Conservation (phyloP, 1,140 invertebrate species). For the Hyposmocoma kahamanoa region DNA sequence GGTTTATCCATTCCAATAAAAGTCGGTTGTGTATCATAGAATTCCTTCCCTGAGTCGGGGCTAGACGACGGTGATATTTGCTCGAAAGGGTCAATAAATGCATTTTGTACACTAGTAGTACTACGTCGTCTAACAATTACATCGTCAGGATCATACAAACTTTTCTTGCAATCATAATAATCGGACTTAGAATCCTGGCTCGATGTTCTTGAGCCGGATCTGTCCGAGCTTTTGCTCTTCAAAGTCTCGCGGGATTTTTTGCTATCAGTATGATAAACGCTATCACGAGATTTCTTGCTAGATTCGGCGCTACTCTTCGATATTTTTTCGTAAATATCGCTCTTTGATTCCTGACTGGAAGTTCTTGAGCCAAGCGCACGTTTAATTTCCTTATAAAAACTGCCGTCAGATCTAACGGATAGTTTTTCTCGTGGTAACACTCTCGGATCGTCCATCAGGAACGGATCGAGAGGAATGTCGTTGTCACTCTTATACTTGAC, state of each 20-base stretch:
- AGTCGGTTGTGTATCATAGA: slow-evolving; percentile 74
- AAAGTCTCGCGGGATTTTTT: slow-evolving; percentile 77
- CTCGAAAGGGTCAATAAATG: slow-evolving; percentile 63
- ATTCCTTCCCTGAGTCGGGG: slow-evolving; percentile 79
- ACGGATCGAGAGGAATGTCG: slow-evolving; percentile 77
- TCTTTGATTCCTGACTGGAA: slow-evolving; percentile 79
- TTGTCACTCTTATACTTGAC: slow-evolving; percentile 77
- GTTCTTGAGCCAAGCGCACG: slow-evolving; percentile 75
- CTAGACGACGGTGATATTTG: slow-evolving; percentile 76
- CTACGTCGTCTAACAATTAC: slow-evolving; percentile 41
- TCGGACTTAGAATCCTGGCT: slow-evolving; percentile 79
- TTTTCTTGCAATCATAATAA: slow-evolving; percentile 70
- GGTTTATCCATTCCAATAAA: slow-evolving; percentile 61
- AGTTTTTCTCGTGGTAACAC: slow-evolving; percentile 80
- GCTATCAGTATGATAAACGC: slow-evolving; percentile 77
- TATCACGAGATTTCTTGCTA: slow-evolving; percentile 77
- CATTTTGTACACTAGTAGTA: slow-evolving; percentile 49
- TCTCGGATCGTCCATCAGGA: slow-evolving; percentile 79
- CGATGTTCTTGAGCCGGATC: slow-evolving; percentile 74
- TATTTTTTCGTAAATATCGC: slow-evolving; percentile 78
- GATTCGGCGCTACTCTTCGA: slow-evolving; percentile 77
- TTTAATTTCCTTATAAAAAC: slow-evolving; percentile 80
- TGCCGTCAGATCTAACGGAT: slow-evolving; percentile 79
- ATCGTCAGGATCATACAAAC: slow-evolving; percentile 58
- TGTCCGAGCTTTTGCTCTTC: slow-evolving; percentile 75